These are phyloP conservation scores for Lycocorax pyrrhopterus DNA, from an alignment of 2,113 vertebrate species.

Conservation along the genomic window DNA sequence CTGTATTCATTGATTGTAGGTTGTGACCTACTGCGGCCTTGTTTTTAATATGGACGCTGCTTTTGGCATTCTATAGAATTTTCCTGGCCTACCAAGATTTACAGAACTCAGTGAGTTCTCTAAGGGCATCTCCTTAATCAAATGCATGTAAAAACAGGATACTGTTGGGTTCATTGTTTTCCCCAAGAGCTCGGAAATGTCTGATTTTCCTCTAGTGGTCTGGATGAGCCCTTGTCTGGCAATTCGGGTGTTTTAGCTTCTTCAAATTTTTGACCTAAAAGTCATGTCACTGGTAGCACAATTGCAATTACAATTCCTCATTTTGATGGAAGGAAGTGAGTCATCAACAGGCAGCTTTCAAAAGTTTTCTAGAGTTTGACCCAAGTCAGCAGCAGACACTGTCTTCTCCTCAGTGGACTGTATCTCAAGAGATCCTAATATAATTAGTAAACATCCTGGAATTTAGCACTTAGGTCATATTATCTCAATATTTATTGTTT, in stretches of 20 bases:
- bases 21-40: background rate
- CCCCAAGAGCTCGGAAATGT: background rate
- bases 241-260: background rate
- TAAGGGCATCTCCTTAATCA: background rate
- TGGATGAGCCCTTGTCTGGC: background rate
- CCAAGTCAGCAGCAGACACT: background rate
- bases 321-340: constrained; percentile 18
- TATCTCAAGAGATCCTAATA: background rate
- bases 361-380: background rate
- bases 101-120: background rate
- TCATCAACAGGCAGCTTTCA: background rate
- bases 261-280: constrained; percentile 16
- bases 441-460: background rate
- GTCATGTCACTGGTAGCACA: background rate
- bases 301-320: background rate
- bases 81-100: background rate
- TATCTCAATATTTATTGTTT: background rate
- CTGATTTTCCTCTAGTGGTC: background rate
- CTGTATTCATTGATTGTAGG: background rate
- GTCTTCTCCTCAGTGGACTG: background rate
- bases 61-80: background rate
- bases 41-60: background rate
- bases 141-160: background rate
- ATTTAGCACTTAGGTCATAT: background rate
- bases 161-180: background rate